Evolutionary conservation across 1,140 invertebrate species (phyloP), one percentile per base, ranked within the genome.

Genomic region (Drosophila ogumai): DNA sequence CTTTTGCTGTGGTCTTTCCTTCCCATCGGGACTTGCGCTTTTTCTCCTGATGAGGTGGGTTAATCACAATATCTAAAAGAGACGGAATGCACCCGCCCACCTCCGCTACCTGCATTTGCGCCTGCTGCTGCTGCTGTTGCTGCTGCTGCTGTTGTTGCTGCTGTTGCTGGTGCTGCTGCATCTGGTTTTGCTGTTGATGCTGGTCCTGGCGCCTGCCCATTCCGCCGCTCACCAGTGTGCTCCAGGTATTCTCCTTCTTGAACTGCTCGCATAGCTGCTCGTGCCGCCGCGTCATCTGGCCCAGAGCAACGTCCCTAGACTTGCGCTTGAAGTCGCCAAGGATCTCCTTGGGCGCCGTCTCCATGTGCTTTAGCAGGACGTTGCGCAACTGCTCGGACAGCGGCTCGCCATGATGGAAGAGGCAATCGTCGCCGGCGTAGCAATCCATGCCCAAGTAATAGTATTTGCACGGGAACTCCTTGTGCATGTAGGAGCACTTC

Each of bases 381-480:
- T 93, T 94, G 81, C 94, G 94, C 46, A 95, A 94, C 84, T 94
- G 94, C 60, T 97, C 96, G 82, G 95, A 96, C 0, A 99, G 93
- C 0, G 97, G 96, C 75, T 96, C 95, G 17, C 95, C 95, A 93
- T 99, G 98, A 41, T 97, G 98, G 93, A 99, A 99, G 93, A 98
- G 98, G 93, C 98, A 99, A 60, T 96, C 96, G 40, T 94, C 94
- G 64, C 95, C 94, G 25, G 97, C 96, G 74, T 94, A 81, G 93
- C 98, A 99, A 50, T 96, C 96, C 78, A 97, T 94, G 78, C 98
- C 98, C 47, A 97, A 97, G 90, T 99, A 98, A 91, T 96, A 99
- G 94, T 97, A 99, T 94, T 99, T 99, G 93, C 98, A 99, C 38
- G 98, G 98, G 92, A 99, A 99, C 92, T 99, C 98, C 80, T 96